A percentile compares a stretch with the other conserved stretches of the same genome.
Evolutionary conservation across 2,888 invertebrate genomes (phyloP).

Genomic region (Mesorhabditis belari): DNA sequence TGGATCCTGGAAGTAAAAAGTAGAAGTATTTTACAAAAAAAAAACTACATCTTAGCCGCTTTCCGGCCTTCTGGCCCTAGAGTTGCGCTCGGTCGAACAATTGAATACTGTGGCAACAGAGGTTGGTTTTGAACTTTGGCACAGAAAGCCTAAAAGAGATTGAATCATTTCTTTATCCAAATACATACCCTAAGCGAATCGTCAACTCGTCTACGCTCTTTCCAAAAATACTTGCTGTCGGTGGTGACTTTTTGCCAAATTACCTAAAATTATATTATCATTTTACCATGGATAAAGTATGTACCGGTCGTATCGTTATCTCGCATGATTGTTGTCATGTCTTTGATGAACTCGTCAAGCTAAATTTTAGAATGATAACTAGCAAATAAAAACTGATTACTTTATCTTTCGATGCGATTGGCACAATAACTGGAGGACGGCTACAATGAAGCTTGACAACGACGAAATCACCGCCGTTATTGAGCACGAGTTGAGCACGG

Average conservation of each 20-base stretch:
- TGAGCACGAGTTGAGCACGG: slow-evolving; percentile 4
- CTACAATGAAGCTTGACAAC: slow-evolving; percentile 7
- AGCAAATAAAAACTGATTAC: background rate
- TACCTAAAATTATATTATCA: no score
- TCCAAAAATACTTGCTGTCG: background rate
- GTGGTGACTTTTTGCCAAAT: no score
- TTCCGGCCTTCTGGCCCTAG: background rate
- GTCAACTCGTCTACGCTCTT: background rate
- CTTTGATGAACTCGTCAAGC: background rate
- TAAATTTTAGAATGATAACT: background rate
- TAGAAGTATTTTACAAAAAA: background rate
- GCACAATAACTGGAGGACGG: slow-evolving; percentile 1
- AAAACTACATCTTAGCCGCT: background rate
- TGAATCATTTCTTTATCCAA: no score
- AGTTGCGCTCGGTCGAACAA: background rate
- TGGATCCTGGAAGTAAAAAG: background rate
- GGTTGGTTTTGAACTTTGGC: background rate
- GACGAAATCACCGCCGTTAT: slow-evolving; percentile 3
- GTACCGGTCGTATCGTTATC: background rate
- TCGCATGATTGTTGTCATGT: background rate
- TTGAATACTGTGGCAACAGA: no score
- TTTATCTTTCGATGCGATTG: background rate
- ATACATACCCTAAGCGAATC: background rate
- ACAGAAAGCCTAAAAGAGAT: background rate
- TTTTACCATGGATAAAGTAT: no score